These are phyloP conservation scores for Schlechtendalia chinensis DNA, from an alignment of 1,140 invertebrate species.

Conservation along the genomic window DNA sequence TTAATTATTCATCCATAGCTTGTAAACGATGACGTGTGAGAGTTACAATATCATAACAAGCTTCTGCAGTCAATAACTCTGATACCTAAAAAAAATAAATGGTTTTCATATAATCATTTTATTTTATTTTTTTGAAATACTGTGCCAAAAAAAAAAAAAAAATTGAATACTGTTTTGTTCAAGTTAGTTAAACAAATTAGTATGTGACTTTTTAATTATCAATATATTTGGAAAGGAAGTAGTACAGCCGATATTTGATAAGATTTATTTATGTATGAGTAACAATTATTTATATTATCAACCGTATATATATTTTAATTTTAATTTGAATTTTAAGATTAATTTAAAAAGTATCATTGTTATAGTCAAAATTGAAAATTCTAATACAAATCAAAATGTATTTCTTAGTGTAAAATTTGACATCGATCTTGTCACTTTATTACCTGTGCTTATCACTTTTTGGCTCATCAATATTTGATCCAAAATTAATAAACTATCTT, in stretches of 20 bases:
- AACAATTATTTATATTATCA: slow-evolving; percentile 31
- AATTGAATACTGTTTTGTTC: slow-evolving; percentile 4
- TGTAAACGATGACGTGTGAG: slow-evolving; percentile 48
- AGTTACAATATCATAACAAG: slow-evolving; percentile 44
- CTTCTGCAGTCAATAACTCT: slow-evolving; percentile 50
- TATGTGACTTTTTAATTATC: neutral
- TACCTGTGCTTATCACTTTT: neutral
- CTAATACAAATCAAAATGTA: slow-evolving; percentile 35
- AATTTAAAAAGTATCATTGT: slow-evolving; percentile 26
- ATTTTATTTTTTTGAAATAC: slow-evolving; percentile 22
- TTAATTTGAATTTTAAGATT: slow-evolving; percentile 30
- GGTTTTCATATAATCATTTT: neutral
- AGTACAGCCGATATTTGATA: slow-evolving; percentile 2
- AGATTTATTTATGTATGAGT: slow-evolving; percentile 13
- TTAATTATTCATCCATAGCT: slow-evolving; percentile 49
- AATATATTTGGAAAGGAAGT: neutral
- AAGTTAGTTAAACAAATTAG: neutral
- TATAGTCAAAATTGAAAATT: slow-evolving; percentile 35
- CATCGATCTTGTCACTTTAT: slow-evolving; percentile 14
- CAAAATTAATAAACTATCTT: neutral
- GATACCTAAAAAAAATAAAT: slow-evolving; percentile 33
- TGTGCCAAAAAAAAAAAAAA: slow-evolving; percentile 34
- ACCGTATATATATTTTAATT: slow-evolving; percentile 14
- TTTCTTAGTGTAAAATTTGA: slow-evolving; percentile 12
- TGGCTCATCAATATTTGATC: neutral